Base-by-base conservation (phyloP, 1,140 invertebrate genomes). In the Cydia splendana region DNA sequence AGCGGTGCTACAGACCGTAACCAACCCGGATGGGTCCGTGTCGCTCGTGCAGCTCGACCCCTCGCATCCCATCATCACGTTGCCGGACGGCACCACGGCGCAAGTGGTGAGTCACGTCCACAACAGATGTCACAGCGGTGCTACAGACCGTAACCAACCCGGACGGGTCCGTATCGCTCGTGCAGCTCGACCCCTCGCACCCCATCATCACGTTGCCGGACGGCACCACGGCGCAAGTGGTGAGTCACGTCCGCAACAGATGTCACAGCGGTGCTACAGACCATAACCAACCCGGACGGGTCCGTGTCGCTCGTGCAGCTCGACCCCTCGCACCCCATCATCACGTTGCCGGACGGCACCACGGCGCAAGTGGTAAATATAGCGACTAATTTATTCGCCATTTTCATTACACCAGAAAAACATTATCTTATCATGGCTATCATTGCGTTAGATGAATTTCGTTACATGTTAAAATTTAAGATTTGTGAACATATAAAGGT, bases 31-130 rank as follows among this genome's bases (percentile, higher is more conserved):
- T 94, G 98, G 98, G 78, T 98, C 98, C 4, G 97, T 99, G 67
- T 99, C 98, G 38, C 96, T 99, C 75, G 98, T 99, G 80, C 98
- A 99, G 93, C 97, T 99, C 76, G 98, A 99, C 94, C 97, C 98
- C 53, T 98, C 96, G 85, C 98, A 97, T 93, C 97, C 98, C 45
- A 98, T 99, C 82, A 98, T 99, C 80, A 99, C 98, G 24, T 94
- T 99, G 87, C 97, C 98, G 2, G 98, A 99, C 93, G 98, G 98
- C 74, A 99, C 98, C 77, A 98, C 98, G 34, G 42, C 42, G 42
- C 42, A 45, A 45, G 42, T 45, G 42, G 42, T 45, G 12, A 45
- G 34, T 38, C 34, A 75, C 53, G 57, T 76, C 67, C 67, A 6
- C 45, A 74, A 15, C 82, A 93, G 93, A 95, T 95, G 81, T 94